Evolutionary conservation across 2,888 invertebrate species (phyloP), one percentile per base, ranked within the genome.

Genomic region (Caenorhabditis becei): DNA sequence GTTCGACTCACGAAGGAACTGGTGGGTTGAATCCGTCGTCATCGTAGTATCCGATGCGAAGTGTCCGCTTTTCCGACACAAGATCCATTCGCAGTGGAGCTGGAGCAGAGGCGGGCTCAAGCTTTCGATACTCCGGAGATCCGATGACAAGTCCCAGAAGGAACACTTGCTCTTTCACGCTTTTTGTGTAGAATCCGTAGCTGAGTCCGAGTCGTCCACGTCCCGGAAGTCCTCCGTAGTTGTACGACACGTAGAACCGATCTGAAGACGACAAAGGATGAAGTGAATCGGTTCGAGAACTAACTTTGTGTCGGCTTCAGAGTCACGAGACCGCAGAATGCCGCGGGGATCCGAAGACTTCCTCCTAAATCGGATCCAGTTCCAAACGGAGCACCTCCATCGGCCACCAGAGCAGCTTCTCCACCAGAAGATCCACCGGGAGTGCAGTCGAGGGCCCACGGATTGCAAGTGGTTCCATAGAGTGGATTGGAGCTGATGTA

Each of bases 361-460:
- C 93, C 93, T 3, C 92, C 92, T 37, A 93, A 89, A 83, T 93
- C 93, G 32, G 91, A 91, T 20, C 92, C 92, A 20, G 92, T 89
- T 7, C 92, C 93, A 32, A 93, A 85, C 2, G 92, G 84, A 2
- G 92, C 91, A 0, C 92, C 93, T n/a, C 92, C 92, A 14, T 90
- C 91, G 1, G 91, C 92, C 41, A 93, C 87, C 3, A 93, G 87
- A 11, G 92, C 92, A 2, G 89, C 92, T 83, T 92, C 92, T 10
- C 92, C 93, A 2, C 93, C 92, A 0, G 92, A 92, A 2, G 92
- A 92, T 1, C 93, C 93, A 7, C 93, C 93, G 1, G 92, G 91
- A 2, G 88, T 86, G n/a, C 89, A 87, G 0, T 81, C 82, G 0
- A 77, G 23, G 80, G 92, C 90, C 66, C 89, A 88, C 0, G 93